Evolutionary conservation across 2,797 vertebrate species (phyloP), one percentile per base, ranked within the genome.

Genomic region (Somateria mollissima): DNA sequence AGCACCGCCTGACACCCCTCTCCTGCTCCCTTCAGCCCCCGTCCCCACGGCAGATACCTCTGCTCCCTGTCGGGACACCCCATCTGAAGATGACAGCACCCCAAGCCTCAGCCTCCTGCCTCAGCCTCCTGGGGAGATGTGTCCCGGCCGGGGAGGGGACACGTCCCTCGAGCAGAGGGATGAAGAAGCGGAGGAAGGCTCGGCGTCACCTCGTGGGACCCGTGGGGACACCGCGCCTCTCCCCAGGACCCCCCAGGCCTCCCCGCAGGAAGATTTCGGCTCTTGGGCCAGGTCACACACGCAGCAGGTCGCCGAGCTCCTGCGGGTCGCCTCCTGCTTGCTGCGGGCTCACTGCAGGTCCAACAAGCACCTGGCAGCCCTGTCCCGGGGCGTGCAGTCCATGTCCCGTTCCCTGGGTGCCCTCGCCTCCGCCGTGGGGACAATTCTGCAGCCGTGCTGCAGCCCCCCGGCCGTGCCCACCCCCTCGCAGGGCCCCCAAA

Each of bases 301-400:
- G 39, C 70, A 76, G 64, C 88, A 92, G 28, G 37, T 0, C 0
- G 41, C 57, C 0, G 1, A 69, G 19, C 28, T 95, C 51, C 88
- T 89, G 70, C 64, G 61, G 36, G 30, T 57, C 1, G 0, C 49
- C 0, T 0, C 20, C 66, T 5, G 3, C 49, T 69, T 95, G 39
- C 60, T 95, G 69, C 64, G 41, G 75, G 87, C 80, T 86, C 92
- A 92, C 77, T 27, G 3, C 25, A 69, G 19, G 64, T 45, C 45
- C 19, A 92, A 83, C 65, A 76, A 36, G n/a, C 90, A 89, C 25
- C 27, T 95, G 73, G 14, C 64, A n/a, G 58, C 87, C 6, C 0
- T 91, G 72, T 67, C 43, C 32, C 28, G 0, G 30, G 80, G 90
- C 25, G 58, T 91, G 32, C 60, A 0, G 8, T 36, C 90, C 54